These are phyloP conservation scores for Didymodactylos carnosus DNA, from an alignment of 2,888 invertebrate genomes.

Conservation along the genomic window DNA sequence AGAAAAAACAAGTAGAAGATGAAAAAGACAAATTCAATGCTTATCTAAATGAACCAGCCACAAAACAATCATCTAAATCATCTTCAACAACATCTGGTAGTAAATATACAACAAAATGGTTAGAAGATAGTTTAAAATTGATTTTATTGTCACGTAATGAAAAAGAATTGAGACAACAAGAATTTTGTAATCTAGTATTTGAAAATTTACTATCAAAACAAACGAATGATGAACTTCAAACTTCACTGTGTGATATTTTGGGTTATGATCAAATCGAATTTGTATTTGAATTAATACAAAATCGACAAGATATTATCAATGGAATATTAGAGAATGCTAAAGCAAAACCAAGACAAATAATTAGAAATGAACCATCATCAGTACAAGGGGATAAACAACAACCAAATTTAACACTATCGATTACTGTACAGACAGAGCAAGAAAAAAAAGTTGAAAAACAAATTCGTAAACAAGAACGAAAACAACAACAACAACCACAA, in stretches of 20 bases:
- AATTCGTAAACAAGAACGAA: slow-evolving; percentile 8
- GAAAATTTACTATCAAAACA: not conserved
- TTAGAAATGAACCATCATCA: not conserved
- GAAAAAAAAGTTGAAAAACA: slow-evolving; percentile 6
- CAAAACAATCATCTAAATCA: not conserved
- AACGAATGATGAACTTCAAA: not conserved
- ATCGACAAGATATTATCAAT: not conserved
- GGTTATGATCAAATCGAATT: not conserved
- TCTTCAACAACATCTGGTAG: not conserved
- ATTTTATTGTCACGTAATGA: not conserved
- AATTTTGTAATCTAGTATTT: not conserved
- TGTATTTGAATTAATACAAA: not conserved
- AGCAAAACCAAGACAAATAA: not conserved
- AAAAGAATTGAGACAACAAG: not conserved
- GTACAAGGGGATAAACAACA: not conserved
- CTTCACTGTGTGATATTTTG: not conserved
- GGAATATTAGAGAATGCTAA: not conserved
- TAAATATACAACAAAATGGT: not conserved
- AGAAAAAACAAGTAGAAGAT: not conserved
- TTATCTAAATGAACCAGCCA: not conserved
- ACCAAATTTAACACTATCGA: not conserved
- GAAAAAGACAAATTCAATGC: not conserved
- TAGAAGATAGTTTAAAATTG: not conserved
- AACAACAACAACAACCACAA: not conserved
- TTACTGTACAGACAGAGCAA: slow-evolving; percentile 5